Evolutionary conservation across 2,888 invertebrate species (phyloP).

Genomic region (Aspidapion aeneum): DNA sequence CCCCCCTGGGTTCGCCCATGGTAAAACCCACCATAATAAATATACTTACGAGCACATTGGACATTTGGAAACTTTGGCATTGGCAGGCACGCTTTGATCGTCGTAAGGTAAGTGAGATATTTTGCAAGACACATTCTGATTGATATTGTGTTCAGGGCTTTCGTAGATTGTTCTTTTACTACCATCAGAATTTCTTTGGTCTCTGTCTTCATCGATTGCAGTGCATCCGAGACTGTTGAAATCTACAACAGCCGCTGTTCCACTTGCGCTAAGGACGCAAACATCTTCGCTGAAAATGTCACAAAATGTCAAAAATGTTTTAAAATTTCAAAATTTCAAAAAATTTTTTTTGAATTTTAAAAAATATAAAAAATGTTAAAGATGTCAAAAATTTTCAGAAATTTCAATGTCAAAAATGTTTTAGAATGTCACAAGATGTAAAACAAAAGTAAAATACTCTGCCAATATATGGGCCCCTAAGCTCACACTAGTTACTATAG

Average conservation of each 20-base stretch:
- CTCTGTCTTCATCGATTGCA: slow-evolving; percentile 35
- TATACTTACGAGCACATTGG: slow-evolving; percentile 63
- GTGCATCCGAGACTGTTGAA: slow-evolving; percentile 49
- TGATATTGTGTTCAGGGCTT: slow-evolving; percentile 39
- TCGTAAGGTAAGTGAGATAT: slow-evolving; percentile 83
- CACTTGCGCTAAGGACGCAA: slow-evolving; percentile 88
- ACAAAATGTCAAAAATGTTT: too few relatives aligned
- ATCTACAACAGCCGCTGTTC: slow-evolving; percentile 86
- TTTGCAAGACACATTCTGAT: slow-evolving; percentile 29
- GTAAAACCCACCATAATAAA: too few relatives aligned
- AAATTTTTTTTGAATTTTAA: background rate
- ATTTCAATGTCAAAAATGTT: too few relatives aligned
- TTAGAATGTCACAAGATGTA: too few relatives aligned
- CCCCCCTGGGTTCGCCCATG: too few relatives aligned
- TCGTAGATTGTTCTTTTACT: slow-evolving; percentile 33
- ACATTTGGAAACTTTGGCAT: slow-evolving; percentile 70
- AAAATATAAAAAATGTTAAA: too few relatives aligned
- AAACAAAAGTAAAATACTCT: too few relatives aligned
- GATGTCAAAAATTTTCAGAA: too few relatives aligned
- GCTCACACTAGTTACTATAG: too few relatives aligned
- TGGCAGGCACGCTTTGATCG: slow-evolving; percentile 66
- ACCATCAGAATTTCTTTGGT: slow-evolving; percentile 16
- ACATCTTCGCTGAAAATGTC: slow-evolving; percentile 82
- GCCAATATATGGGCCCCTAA: too few relatives aligned
- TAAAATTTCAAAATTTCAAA: too few relatives aligned